Evolutionary conservation across 2,797 vertebrate species (phyloP).

Genomic region (Pangasius macronema): DNA sequence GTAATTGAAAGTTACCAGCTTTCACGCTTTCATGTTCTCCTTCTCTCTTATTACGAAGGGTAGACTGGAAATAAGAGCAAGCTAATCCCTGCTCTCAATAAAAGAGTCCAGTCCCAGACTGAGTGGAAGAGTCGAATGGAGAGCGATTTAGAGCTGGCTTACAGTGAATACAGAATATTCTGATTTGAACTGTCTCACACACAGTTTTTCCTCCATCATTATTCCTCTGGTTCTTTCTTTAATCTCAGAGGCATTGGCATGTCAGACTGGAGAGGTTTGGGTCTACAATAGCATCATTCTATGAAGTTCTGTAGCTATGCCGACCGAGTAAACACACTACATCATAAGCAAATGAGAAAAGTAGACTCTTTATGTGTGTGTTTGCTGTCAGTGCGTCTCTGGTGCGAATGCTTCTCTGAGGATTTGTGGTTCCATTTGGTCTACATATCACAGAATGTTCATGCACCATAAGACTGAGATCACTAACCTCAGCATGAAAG

Average conservation of each 20-base stretch:
- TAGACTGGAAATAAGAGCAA: slow-evolving; percentile 17
- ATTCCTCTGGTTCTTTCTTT: slow-evolving; percentile 21
- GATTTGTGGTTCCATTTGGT: slow-evolving; percentile 39
- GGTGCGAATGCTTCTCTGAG: slow-evolving; percentile 21
- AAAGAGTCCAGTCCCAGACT: neutral
- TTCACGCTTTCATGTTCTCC: slow-evolving; percentile 5
- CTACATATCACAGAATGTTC: slow-evolving; percentile 27
- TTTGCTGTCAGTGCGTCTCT: neutral
- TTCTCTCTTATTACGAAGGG: neutral
- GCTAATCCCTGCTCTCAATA: slow-evolving; percentile 5
- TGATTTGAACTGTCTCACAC: slow-evolving; percentile 43
- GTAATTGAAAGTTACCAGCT: slow-evolving; percentile 3
- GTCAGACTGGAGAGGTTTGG: slow-evolving; percentile 33
- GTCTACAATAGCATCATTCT: slow-evolving; percentile 41
- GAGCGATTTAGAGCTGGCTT: slow-evolving; percentile 36
- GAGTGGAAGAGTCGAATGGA: neutral
- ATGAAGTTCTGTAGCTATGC: slow-evolving; percentile 45
- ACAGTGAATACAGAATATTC: slow-evolving; percentile 35
- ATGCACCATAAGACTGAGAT: slow-evolving; percentile 23
- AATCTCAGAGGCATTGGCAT: slow-evolving; percentile 31
- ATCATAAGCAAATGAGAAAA: slow-evolving; percentile 31
- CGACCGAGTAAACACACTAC: slow-evolving; percentile 45
- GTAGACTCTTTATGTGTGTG: neutral
- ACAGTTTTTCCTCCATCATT: neutral
- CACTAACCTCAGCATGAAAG: slow-evolving; percentile 33